These are phyloP conservation scores for Ferdinandea cuprea DNA, from an alignment of 2,888 invertebrate species.

Conservation along the genomic window DNA sequence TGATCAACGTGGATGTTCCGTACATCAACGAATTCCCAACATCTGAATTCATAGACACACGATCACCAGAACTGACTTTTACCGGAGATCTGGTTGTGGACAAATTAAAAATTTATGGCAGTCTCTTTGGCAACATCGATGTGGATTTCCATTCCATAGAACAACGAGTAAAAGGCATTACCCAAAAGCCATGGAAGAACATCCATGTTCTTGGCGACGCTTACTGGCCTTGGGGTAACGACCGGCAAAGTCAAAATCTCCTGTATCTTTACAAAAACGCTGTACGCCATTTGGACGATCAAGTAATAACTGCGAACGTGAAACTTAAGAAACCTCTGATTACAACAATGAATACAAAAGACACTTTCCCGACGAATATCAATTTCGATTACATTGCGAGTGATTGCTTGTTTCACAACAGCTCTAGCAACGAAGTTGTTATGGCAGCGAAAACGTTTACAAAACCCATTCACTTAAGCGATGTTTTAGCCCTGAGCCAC, in stretches of 20 bases:
- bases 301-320: conserved; percentile 79
- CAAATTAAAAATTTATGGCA: conserved; percentile 76
- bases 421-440: conserved; percentile 75
- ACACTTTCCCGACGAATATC: conserved; percentile 75
- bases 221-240: conserved; percentile 21
- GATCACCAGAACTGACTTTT: conserved; percentile 69
- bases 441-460: conserved; percentile 74
- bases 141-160: conserved; percentile 55
- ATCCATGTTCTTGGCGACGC: conserved; percentile 76
- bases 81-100: conserved; percentile 76
- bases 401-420: conserved; percentile 77
- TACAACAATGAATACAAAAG: conserved; percentile 74
- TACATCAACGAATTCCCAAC: conserved; percentile 76
- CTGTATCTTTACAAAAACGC: conserved; percentile 79
- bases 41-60: conserved; percentile 77
- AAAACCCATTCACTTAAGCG: conserved; percentile 66
- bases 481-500: conserved; percentile 45
- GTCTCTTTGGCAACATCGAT: conserved; percentile 72
- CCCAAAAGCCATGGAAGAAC: conserved; percentile 75
- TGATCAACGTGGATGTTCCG: conserved; percentile 77
- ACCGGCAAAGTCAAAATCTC: conserved; percentile 73
- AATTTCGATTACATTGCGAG: conserved; percentile 77
- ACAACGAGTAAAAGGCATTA: conserved; percentile 28
- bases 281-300: conserved; percentile 77
- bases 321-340: conserved; percentile 76